These are phyloP conservation scores for Dasypus novemcinctus DNA, from an alignment of 2,113 vertebrate genomes.

Conservation along the genomic window DNA sequence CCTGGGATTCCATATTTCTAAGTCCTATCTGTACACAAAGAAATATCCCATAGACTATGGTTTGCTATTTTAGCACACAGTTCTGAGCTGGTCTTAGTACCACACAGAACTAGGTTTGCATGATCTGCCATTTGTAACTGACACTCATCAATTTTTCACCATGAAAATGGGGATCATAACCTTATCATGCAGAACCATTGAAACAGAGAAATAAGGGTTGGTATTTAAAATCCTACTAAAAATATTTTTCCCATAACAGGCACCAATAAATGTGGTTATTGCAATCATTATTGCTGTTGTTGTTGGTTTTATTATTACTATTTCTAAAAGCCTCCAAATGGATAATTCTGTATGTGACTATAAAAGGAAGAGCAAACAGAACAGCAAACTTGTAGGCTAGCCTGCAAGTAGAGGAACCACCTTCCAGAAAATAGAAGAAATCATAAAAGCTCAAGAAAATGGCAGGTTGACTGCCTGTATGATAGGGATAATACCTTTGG, in stretches of 20 bases:
- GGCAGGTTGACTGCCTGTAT: background rate
- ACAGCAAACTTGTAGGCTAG: background rate
- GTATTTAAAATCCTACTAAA: slow-evolving; percentile 6
- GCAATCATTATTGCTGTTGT: background rate
- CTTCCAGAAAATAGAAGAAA: slow-evolving; percentile 3
- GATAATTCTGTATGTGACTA: background rate
- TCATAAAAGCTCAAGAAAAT: background rate
- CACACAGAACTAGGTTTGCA: background rate
- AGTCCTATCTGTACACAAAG: background rate
- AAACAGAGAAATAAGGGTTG: background rate
- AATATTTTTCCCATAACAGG: background rate
- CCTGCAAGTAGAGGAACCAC: background rate
- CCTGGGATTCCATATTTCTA: background rate
- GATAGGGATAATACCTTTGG: background rate
- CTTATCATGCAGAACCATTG: background rate
- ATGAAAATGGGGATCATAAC: background rate
- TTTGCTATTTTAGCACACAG: background rate
- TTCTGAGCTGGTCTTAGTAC: background rate
- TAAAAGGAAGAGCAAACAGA: background rate
- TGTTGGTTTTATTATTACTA: background rate
- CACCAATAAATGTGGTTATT: background rate
- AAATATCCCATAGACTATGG: background rate
- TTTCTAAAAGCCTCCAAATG: background rate
- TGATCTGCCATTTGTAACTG: background rate
- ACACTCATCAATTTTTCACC: background rate